A percentile compares a stretch with the other conserved stretches of the same genome.
These are phyloP conservation scores for Lagocephalus sceleratus DNA, from an alignment of 2,797 vertebrate species.

Conservation along the genomic window DNA sequence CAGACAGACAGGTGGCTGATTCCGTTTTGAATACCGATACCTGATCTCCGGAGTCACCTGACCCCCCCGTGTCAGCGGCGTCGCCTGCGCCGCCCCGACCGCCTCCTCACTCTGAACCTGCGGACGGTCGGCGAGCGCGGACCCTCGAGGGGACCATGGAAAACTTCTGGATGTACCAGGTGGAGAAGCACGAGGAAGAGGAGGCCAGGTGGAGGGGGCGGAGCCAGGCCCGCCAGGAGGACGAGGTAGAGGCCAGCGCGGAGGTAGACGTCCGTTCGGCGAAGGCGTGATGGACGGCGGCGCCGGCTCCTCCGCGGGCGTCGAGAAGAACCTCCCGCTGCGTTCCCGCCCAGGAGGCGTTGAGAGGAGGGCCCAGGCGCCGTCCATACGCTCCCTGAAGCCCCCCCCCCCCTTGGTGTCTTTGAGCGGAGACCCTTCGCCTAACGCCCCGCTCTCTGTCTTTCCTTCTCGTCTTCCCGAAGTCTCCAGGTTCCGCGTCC, in stretches of 20 bases:
- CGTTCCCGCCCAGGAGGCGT: no score
- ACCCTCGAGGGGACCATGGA: constrained; percentile 49
- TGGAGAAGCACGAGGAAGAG: constrained; percentile 61
- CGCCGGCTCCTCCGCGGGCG: not conserved
- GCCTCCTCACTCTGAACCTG: not conserved
- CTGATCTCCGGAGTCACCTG: constrained; percentile 40
- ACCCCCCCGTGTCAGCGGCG: constrained; percentile 11
- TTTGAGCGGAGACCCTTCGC: no score
- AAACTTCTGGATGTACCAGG: constrained; percentile 69
- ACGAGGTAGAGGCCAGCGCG: constrained; percentile 15
- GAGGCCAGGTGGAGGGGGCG: constrained; percentile 27
- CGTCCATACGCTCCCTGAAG: no score
- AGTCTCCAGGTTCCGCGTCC: constrained; percentile 87
- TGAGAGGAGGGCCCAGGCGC: no score
- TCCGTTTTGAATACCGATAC: constrained; percentile 31
- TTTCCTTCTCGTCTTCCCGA: constrained; percentile 31
- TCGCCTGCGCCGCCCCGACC: not conserved
- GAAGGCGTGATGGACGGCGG: not conserved
- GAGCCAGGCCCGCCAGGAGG: constrained; percentile 5
- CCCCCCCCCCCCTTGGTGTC: no score
- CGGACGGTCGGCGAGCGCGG: not conserved
- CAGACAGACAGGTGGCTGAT: not conserved
- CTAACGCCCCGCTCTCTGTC: no score
- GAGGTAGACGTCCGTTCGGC: no score
- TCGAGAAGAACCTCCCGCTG: no score